These are phyloP conservation scores for Calameuta idolon DNA, from an alignment of 2,888 invertebrate genomes.

Conservation along the genomic window DNA sequence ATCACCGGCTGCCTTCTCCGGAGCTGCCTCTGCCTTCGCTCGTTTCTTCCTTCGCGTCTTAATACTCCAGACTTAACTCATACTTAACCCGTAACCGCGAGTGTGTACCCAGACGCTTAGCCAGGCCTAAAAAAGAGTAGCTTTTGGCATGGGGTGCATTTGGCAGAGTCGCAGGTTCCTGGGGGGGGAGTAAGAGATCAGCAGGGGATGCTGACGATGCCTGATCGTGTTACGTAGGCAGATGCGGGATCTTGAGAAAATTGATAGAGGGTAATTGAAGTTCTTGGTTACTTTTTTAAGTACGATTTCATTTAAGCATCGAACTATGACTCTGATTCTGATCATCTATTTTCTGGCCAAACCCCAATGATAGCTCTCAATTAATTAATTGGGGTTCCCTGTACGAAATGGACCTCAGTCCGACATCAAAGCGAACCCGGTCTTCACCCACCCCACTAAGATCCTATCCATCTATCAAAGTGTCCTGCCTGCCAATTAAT, in stretches of 20 bases:
- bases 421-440: conserved; percentile 59
- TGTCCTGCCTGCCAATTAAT: conserved; percentile 59
- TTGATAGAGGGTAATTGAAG: no score
- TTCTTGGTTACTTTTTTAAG: no score
- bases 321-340: no score
- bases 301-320: no score
- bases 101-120: background rate
- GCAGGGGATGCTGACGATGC: no score
- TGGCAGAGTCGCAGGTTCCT: no score
- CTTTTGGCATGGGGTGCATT: background rate
- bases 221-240: no score
- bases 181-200: no score
- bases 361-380: conserved; percentile 27
- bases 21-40: conserved; percentile 40
- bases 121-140: background rate
- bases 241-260: no score
- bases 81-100: conserved; percentile 52
- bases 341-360: background rate
- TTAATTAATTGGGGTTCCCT: conserved; percentile 60
- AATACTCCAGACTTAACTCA: conserved; percentile 62
- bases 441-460: conserved; percentile 35
- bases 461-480: conserved; percentile 44
- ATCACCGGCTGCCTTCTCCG: conserved; percentile 52
- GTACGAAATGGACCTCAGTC: conserved; percentile 58
- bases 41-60: conserved; percentile 48